These are phyloP conservation scores for Trileptium ribeirensis DNA, from an alignment of 2,888 invertebrate genomes.

Conservation along the genomic window DNA sequence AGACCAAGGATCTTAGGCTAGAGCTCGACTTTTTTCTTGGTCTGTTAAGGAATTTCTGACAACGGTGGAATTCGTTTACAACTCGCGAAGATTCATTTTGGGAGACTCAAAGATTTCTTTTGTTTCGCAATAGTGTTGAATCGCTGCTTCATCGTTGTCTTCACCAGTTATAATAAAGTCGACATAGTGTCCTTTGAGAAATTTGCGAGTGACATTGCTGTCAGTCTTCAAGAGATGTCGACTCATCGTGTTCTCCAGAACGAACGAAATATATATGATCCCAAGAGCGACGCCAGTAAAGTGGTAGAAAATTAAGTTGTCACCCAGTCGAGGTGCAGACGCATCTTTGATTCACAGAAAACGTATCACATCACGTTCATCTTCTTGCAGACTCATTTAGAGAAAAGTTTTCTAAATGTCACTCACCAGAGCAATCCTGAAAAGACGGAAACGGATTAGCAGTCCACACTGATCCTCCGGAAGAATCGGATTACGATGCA, in stretches of 20 bases:
- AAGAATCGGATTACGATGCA: constrained; percentile 26
- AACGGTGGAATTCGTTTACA: background rate
- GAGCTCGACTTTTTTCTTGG: background rate
- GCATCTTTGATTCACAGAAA: constrained; percentile 24
- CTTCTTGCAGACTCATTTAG: constrained; percentile 21
- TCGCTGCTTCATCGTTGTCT: background rate
- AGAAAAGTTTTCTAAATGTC: constrained; percentile 37
- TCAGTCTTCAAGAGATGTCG: background rate
- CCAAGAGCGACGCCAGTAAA: constrained; percentile 16
- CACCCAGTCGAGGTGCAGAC: background rate
- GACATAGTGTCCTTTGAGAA: background rate
- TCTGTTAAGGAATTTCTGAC: background rate
- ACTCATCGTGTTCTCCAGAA: background rate
- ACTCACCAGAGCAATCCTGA: constrained; percentile 21
- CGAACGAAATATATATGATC: background rate
- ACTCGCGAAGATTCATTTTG: constrained; percentile 9
- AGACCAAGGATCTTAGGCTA: background rate
- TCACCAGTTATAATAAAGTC: constrained; percentile 1
- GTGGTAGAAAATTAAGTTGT: background rate
- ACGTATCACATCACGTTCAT: constrained; percentile 26
- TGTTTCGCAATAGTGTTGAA: background rate
- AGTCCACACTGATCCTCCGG: constrained; percentile 25
- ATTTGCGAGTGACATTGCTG: background rate
- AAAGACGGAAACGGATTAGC: constrained; percentile 26
- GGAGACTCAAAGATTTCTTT: background rate